phyloP scores from a whole-genome alignment of 2,113 vertebrate species.

The Petromus typicus region DNA sequence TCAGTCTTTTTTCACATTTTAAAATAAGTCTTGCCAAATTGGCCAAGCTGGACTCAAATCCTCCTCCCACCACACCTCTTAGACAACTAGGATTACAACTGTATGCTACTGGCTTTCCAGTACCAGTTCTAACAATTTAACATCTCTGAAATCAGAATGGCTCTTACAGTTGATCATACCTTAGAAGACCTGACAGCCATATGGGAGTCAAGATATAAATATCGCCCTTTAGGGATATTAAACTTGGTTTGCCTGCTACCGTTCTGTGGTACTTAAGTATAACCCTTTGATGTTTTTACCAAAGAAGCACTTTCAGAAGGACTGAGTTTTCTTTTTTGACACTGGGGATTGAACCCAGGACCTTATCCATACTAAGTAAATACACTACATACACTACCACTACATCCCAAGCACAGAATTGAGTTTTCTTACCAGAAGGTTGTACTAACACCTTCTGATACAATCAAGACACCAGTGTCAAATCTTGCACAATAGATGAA shows the following conservation, averaged over 20 bases:
- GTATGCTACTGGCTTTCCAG: neutral
- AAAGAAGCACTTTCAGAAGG: slow-evolving; percentile 41
- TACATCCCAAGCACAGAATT: neutral
- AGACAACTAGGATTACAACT: neutral
- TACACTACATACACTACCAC: neutral
- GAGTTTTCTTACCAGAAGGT: slow-evolving; percentile 52
- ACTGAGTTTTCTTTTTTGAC: neutral
- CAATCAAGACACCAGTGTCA: slow-evolving; percentile 61
- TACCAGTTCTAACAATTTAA: neutral
- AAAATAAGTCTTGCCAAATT: neutral
- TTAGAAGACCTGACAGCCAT: neutral
- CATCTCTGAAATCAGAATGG: neutral
- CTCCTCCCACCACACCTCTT: neutral
- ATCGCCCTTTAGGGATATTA: neutral
- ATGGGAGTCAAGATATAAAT: neutral
- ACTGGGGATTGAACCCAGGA: neutral
- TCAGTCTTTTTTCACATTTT: neutral
- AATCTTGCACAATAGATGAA: slow-evolving; percentile 40
- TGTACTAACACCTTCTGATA: slow-evolving; percentile 62
- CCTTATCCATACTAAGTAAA: neutral
- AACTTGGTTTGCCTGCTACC: slow-evolving; percentile 36
- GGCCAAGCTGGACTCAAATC: neutral
- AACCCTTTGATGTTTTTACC: neutral
- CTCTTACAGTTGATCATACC: neutral
- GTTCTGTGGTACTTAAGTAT: neutral